Conservation (phyloP, 2,113 vertebrate species). For the Eurystomus gularis region DNA sequence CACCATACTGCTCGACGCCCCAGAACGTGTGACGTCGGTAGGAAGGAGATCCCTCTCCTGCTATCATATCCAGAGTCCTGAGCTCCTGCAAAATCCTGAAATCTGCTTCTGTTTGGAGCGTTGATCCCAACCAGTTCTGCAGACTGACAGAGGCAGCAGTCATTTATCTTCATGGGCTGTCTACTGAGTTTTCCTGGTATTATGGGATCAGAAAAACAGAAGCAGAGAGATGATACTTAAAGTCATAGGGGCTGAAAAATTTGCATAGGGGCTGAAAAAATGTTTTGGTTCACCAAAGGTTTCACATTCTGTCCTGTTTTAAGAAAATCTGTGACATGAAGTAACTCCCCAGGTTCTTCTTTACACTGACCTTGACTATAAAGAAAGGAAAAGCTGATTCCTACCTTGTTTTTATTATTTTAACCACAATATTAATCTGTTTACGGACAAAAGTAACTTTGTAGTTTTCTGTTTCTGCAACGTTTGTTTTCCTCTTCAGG, state of each 20-base stretch:
- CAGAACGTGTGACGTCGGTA: background rate
- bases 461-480: background rate
- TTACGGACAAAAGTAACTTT: background rate
- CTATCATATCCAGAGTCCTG: fast-evolving
- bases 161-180: background rate
- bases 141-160: background rate
- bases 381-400: background rate
- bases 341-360: background rate
- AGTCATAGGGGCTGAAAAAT: too few relatives aligned
- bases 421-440: background rate
- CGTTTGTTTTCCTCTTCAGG: background rate
- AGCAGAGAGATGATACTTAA: background rate
- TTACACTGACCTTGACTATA: background rate
- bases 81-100: background rate
- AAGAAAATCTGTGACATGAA: background rate
- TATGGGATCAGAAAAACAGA: background rate
- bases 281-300: background rate
- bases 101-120: background rate
- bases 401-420: background rate
- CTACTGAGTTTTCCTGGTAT: fast-evolving
- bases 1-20: fast-evolving
- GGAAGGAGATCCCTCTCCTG: background rate
- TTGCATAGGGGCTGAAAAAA: background rate
- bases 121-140: background rate
- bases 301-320: background rate